These are phyloP conservation scores for Tychaedon coryphoeus DNA, from an alignment of 2,113 vertebrate species.

Conservation along the genomic window DNA sequence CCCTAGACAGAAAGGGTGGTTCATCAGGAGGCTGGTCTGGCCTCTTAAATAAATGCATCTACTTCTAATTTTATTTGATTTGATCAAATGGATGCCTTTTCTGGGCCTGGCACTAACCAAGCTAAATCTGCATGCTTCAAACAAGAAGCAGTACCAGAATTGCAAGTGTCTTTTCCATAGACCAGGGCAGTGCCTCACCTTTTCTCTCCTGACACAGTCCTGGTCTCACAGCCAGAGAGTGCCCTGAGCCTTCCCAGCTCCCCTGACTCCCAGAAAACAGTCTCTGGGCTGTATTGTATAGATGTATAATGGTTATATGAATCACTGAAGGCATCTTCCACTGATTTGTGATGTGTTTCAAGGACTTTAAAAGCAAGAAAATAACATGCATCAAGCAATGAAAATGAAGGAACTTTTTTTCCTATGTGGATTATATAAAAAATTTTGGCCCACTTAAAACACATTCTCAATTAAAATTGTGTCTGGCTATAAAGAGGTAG, in stretches of 20 bases:
- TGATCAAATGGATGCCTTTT: background rate
- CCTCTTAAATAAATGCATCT: background rate
- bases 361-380: background rate
- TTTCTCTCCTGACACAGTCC: background rate
- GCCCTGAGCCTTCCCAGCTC: background rate
- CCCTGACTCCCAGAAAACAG: background rate
- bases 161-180: background rate
- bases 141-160: background rate
- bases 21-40: background rate
- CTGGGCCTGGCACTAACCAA: background rate
- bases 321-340: background rate
- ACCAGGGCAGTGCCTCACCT: background rate
- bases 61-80: background rate
- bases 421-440: background rate
- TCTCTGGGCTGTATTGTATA: background rate
- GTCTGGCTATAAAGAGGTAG: background rate
- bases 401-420: background rate
- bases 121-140: fast-evolving
- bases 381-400: background rate
- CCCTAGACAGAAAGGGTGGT: background rate
- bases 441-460: background rate
- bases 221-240: background rate
- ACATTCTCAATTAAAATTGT: background rate
- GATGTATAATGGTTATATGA: background rate
- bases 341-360: background rate